Evolutionary conservation across 2,888 invertebrate genomes (phyloP).

Genomic region (Amblyteles armatorius): DNA sequence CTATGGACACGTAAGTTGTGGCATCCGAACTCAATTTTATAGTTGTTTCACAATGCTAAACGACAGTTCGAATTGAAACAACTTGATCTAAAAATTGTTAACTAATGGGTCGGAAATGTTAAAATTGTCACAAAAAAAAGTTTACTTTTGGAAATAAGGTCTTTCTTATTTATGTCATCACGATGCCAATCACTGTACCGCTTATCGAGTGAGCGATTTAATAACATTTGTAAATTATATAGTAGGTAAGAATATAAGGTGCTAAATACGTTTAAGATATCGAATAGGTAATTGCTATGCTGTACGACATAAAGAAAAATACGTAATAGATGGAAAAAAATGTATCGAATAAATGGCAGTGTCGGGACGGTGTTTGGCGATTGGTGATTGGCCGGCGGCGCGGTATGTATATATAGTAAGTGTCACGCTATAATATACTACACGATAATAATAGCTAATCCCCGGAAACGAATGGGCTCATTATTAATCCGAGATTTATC

Average conservation of each 20-base stretch:
- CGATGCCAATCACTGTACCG: slow-evolving; percentile 3
- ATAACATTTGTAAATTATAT: slow-evolving; percentile 35
- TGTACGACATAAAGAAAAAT: background rate
- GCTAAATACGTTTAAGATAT: slow-evolving; percentile 49
- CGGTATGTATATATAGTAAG: background rate
- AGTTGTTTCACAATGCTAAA: too few species aligned
- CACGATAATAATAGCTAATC: slow-evolving; percentile 19
- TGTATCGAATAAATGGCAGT: slow-evolving; percentile 28
- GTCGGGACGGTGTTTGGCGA: background rate
- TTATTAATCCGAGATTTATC: slow-evolving; percentile 32
- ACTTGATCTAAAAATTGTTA: background rate
- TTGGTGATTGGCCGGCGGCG: background rate
- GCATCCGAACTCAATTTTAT: background rate
- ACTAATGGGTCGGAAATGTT: background rate
- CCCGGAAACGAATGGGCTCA: background rate
- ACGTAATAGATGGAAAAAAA: slow-evolving; percentile 4
- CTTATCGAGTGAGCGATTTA: slow-evolving; percentile 3
- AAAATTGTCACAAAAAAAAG: background rate
- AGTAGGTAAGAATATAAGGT: slow-evolving; percentile 48
- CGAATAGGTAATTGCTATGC: background rate
- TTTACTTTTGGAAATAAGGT: background rate
- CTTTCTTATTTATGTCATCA: background rate
- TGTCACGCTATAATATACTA: background rate
- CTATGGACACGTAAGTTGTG: too few species aligned
- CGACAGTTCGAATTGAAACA: background rate